phyloP scores from a whole-genome alignment of 2,888 invertebrate species.

The Zygogramma bicolorata region DNA sequence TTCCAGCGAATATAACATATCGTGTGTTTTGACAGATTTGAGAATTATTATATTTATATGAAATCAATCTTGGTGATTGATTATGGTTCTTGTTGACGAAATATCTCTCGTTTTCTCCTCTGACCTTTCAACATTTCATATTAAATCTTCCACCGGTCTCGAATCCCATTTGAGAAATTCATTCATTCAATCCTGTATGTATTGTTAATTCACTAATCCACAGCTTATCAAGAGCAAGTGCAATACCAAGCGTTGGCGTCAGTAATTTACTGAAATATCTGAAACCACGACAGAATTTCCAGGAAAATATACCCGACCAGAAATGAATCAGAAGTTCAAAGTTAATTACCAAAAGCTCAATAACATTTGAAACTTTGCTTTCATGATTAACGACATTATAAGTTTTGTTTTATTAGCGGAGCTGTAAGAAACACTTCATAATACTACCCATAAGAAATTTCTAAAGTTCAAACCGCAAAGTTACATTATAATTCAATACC shows the following conservation, averaged over 20 bases:
- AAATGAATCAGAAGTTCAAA: background rate
- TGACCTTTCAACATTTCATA: too few species aligned
- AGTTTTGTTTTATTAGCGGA: background rate
- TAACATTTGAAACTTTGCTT: background rate
- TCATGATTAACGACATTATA: slow-evolving; percentile 7
- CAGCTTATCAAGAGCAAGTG: background rate
- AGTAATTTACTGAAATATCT: background rate
- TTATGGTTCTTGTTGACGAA: too few species aligned
- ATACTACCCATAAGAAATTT: background rate
- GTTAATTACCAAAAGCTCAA: slow-evolving; percentile 1
- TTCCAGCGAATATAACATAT: too few species aligned
- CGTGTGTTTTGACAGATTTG: too few species aligned
- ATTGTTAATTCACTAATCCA: background rate
- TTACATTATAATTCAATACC: background rate
- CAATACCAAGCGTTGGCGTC: background rate
- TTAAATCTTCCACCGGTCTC: background rate
- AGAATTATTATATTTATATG: too few species aligned
- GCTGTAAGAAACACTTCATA: slow-evolving; percentile 2
- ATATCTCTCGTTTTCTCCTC: too few species aligned
- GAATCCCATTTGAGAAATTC: too few species aligned
- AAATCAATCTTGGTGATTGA: too few species aligned
- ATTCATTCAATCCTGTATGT: background rate
- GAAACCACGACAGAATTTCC: background rate
- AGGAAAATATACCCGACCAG: background rate
- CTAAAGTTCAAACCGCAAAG: background rate